Evolutionary conservation across 2,797 vertebrate species (phyloP).

Genomic region (Enteromius thamalakanensis): DNA sequence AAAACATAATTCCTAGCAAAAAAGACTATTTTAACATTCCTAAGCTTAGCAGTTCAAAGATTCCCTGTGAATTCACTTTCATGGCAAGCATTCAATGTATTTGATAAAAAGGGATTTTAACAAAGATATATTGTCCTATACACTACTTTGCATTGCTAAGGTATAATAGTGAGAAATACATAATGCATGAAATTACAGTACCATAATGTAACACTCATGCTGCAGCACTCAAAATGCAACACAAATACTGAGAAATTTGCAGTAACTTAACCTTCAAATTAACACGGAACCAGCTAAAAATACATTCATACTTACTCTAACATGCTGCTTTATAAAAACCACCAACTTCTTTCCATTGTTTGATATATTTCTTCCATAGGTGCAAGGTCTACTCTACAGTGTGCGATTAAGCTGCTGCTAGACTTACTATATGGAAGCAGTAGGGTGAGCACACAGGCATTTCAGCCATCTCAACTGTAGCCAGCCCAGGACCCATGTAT

Average conservation of each 20-base stretch:
- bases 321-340: constrained; percentile 51
- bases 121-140: background rate
- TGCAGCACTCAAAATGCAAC: background rate
- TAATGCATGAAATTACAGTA: background rate
- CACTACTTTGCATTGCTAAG: background rate
- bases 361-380: constrained; percentile 35
- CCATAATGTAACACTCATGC: background rate
- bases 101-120: background rate
- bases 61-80: background rate
- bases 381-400: constrained; percentile 39
- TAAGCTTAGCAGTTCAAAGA: background rate
- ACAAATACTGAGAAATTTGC: background rate
- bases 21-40: constrained; percentile 1
- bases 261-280: background rate
- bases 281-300: background rate
- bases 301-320: constrained; percentile 51
- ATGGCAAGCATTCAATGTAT: background rate
- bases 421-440: constrained; percentile 29
- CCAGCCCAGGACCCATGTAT: constrained; percentile 35
- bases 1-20: background rate
- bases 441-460: constrained; percentile 33
- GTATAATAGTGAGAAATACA: constrained; percentile 2
- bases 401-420: constrained; percentile 40
- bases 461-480: constrained; percentile 46
- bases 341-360: constrained; percentile 21